These are phyloP conservation scores for Diaphora mendica DNA, from an alignment of 2,888 invertebrate species.

Conservation along the genomic window DNA sequence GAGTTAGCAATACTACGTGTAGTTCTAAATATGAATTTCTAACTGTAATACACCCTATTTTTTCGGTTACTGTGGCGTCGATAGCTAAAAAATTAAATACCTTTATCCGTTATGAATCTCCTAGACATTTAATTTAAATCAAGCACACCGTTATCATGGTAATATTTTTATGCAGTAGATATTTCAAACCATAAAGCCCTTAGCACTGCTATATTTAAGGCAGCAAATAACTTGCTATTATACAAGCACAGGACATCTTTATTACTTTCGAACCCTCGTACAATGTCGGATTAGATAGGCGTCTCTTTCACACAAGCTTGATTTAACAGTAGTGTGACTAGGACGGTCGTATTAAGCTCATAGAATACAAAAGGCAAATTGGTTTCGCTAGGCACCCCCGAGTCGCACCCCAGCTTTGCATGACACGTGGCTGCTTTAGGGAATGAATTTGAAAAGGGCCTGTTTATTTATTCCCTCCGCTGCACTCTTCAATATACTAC, in stretches of 20 bases:
- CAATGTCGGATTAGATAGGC: constrained; percentile 53
- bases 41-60: not conserved
- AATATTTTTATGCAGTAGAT: constrained; percentile 29
- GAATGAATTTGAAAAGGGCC: constrained; percentile 65
- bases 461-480: constrained; percentile 47
- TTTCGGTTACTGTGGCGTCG: no score
- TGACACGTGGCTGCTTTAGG: constrained; percentile 76
- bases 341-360: constrained; percentile 60
- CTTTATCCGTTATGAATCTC: not conserved
- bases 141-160: constrained; percentile 33
- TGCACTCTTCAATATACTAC: constrained; percentile 41
- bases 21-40: not conserved
- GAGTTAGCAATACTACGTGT: not conserved
- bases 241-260: constrained; percentile 54
- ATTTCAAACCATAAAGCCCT: constrained; percentile 34
- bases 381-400: constrained; percentile 72
- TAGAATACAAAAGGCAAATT: constrained; percentile 74
- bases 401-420: constrained; percentile 70
- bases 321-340: constrained; percentile 50
- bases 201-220: constrained; percentile 47
- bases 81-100: no score
- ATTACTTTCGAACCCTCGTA: constrained; percentile 60
- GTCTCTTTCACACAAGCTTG: constrained; percentile 52
- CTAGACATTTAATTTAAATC: constrained; percentile 31
- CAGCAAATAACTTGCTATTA: constrained; percentile 45